Base-by-base conservation (phyloP, 2,113 vertebrate genomes). In the Elephas maximus region DNA sequence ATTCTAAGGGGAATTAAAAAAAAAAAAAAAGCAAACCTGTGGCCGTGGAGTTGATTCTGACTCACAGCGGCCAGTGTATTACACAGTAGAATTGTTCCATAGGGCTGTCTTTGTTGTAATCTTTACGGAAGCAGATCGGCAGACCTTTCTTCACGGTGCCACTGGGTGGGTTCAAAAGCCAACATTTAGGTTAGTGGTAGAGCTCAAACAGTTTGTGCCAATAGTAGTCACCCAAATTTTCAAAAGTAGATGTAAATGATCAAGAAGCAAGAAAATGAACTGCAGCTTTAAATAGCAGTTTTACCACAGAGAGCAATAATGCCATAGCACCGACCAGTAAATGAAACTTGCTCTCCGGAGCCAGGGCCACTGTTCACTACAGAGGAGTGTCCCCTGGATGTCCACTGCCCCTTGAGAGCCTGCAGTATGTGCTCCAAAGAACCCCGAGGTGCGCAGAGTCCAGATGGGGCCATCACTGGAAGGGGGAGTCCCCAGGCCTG, bases 181-280 rank as follows among this genome's bases (percentile, higher is more conserved):
- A n/a, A 12, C 71, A 6, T n/a, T 5, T n/a, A 65, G 63, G 12
- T 9, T 69, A 69, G 28, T 69, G 33, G 10, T 69, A 30, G 28
- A 69, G 65, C 65, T 33, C 65, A 65, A 65, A 28, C 26, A 69
- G 65, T 69, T 69, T 33, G 65, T 69, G 28, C 65, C 30, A 69
- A 33, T 28, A 94, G 62, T 21, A 82, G 30, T 78, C n/a, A 69
- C 33, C 30, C 3, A 28, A 82, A 65, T 44, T 28, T 28, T 69
- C 84, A 60, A 80, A 84, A 95, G 88, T 71, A 91, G 84, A 95
- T 88, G 93, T 41, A 96, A 88, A 97, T 57, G 12, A 85, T 96
- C 79, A 63, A 3, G 30, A 69, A 90, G 79, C 10, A 77, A 79
- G 18, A 77, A 95, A 94, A 96, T n/a, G 33, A 87, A 84, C 23